phyloP scores from a whole-genome alignment of 2,113 vertebrate species.

The Turnix velox region DNA sequence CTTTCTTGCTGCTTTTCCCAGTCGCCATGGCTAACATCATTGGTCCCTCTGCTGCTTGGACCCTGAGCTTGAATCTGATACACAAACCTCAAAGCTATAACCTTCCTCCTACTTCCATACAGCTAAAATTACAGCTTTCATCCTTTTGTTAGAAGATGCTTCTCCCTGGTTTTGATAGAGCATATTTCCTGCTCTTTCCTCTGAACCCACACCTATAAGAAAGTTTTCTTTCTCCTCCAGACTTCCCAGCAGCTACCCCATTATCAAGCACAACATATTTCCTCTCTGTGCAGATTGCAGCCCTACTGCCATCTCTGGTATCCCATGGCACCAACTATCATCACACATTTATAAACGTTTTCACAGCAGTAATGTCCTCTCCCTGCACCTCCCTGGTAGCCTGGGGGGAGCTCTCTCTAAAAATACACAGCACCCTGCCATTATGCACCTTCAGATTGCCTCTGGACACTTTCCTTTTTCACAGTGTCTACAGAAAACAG shows the following conservation, averaged over 20 bases:
- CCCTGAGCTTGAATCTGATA: background rate
- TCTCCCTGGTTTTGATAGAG: background rate
- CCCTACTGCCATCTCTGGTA: background rate
- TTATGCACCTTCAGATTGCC: background rate
- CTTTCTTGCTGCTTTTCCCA: background rate
- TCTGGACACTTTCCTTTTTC: background rate
- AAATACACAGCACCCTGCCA: background rate
- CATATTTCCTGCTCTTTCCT: background rate
- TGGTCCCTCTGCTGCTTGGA: background rate
- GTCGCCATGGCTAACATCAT: background rate
- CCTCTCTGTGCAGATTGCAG: accelerated
- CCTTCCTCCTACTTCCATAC: background rate
- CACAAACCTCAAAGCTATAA: background rate
- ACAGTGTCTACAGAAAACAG: background rate
- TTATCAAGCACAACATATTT: background rate
- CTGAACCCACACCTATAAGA: background rate
- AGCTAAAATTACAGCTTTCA: background rate
- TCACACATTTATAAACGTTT: background rate
- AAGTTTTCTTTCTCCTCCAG: background rate
- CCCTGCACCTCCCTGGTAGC: background rate
- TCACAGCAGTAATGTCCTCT: background rate
- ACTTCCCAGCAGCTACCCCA: background rate
- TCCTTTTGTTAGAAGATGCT: background rate
- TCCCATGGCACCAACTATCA: background rate
- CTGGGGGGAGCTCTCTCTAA: background rate